Evolutionary conservation across 2,113 vertebrate species (phyloP).

Genomic region (Sphyrna mokarran): DNA sequence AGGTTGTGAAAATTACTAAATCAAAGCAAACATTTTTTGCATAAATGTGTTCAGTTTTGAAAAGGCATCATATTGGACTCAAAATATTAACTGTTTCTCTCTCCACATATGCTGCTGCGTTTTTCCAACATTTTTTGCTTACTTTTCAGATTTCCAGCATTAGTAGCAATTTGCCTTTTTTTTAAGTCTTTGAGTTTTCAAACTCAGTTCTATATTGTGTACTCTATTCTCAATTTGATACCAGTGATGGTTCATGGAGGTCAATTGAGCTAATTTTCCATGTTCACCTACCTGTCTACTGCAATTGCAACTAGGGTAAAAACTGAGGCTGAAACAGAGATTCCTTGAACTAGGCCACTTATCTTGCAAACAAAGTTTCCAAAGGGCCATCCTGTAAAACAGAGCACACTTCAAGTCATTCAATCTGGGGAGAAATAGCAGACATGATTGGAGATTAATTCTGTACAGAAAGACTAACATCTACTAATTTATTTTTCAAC

Average conservation of each 20-base stretch:
- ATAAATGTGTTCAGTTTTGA: too few relatives aligned
- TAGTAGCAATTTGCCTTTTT: too few relatives aligned
- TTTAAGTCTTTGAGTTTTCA: background rate
- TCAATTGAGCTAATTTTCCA: background rate
- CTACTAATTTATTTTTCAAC: background rate
- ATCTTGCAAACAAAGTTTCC: slow-evolving; percentile 84
- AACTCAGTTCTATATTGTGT: background rate
- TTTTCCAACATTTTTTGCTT: too few relatives aligned
- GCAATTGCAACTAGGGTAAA: slow-evolving; percentile 90
- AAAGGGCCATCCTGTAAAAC: slow-evolving; percentile 82
- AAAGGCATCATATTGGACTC: too few relatives aligned
- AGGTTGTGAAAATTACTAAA: background rate
- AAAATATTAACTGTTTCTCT: too few relatives aligned
- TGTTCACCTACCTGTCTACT: slow-evolving; percentile 71
- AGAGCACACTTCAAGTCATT: slow-evolving; percentile 28
- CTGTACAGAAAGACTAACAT: background rate
- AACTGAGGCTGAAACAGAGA: slow-evolving; percentile 84
- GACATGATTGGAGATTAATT: background rate
- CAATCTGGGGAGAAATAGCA: background rate
- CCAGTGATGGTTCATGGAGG: background rate
- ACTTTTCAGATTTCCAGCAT: too few relatives aligned
- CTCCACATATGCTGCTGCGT: too few relatives aligned
- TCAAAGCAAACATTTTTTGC: background rate
- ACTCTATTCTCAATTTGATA: background rate
- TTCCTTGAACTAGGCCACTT: slow-evolving; percentile 84